Base-by-base conservation (phyloP, 1,140 invertebrate species). In the Sminthurinus signatus region DNA sequence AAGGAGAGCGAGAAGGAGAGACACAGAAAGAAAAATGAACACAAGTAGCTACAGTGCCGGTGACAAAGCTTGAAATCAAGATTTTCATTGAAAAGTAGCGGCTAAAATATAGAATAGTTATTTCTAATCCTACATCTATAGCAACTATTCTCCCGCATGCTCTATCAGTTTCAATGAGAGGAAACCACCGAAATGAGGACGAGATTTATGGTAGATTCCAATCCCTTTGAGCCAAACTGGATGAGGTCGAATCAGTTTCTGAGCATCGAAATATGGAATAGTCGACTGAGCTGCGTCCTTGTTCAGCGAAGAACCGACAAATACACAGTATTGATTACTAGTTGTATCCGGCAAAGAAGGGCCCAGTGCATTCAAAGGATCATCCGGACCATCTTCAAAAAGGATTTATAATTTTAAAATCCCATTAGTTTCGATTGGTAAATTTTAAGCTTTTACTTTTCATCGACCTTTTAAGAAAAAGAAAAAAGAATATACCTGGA, bases 271-370 rank as follows among this genome's bases (percentile, higher is more conserved):
- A 25, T 57, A 64, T 48, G 62, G 62, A 36, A 64, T 64, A 2
- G 62, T 64, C 4, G 52, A 58, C 39, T 64, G 62, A 25, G 62
- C 62, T 21, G 55, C 62, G 36, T 64, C 62, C 51, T 64, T 64
- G n/a, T 46, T 44, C 23, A 64, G 25, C 2, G 62, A 64, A 64
- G 62, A 58, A n/a, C 54, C 62, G 2, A 39, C 23, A 50, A 64
- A 64, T 4, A 48, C 62, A 48, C 46, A n/a, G 54, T 58, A 64
- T 29, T 61, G 31, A 28, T 64, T 64, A 39, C 54, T 58, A 2
- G 52, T 39, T 28, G 62, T 44, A 25, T 64, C 62, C 42, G 62
- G 62, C 4, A 64, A 29, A 5, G 62, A n/a, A 29, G 42, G 32
- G 14, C 46, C 36, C 19, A 3, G 2, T 2, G 19, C 39, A 21